Conservation (phyloP, 2,888 invertebrate species). For the Helleia helle region DNA sequence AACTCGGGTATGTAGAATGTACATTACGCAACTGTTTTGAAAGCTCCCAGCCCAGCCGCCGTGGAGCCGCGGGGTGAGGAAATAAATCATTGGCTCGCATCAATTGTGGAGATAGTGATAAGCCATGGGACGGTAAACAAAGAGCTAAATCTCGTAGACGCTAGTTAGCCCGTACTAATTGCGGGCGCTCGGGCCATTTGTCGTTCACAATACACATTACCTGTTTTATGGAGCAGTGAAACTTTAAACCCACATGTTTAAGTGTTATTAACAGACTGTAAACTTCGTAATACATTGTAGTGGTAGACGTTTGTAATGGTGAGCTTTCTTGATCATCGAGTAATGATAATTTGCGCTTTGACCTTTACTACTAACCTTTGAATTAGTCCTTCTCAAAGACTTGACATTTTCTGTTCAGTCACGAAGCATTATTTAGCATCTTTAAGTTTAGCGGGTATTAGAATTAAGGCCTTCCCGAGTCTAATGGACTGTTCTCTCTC, state of each 20-base stretch:
- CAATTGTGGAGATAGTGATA: slow-evolving; percentile 5
- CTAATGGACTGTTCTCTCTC: too few relatives aligned
- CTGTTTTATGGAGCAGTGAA: slow-evolving; percentile 4
- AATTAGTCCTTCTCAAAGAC: too few relatives aligned
- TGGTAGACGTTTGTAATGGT: not conserved
- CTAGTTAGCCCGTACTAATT: not conserved
- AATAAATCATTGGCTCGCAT: slow-evolving; percentile 13
- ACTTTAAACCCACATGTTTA: not conserved
- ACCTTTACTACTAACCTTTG: too few relatives aligned
- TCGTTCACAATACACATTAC: not conserved
- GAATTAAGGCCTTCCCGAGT: too few relatives aligned
- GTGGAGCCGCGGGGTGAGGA: not conserved
- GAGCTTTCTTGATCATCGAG: too few relatives aligned
- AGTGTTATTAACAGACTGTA: not conserved
- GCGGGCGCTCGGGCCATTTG: not conserved
- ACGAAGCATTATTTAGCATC: too few relatives aligned
- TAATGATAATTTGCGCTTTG: too few relatives aligned
- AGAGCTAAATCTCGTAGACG: slow-evolving; percentile 3
- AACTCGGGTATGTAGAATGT: slow-evolving; percentile 12
- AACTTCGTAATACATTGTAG: not conserved
- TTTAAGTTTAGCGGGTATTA: too few relatives aligned
- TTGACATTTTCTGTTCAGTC: too few relatives aligned
- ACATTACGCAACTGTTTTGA: slow-evolving; percentile 1
- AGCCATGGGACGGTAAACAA: slow-evolving; percentile 3
- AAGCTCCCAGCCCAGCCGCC: slow-evolving; percentile 1